A percentile compares a stretch with the other conserved stretches of the same genome.
Evolutionary conservation across 2,888 invertebrate genomes (phyloP).

Genomic region (Mythimna pallens): DNA sequence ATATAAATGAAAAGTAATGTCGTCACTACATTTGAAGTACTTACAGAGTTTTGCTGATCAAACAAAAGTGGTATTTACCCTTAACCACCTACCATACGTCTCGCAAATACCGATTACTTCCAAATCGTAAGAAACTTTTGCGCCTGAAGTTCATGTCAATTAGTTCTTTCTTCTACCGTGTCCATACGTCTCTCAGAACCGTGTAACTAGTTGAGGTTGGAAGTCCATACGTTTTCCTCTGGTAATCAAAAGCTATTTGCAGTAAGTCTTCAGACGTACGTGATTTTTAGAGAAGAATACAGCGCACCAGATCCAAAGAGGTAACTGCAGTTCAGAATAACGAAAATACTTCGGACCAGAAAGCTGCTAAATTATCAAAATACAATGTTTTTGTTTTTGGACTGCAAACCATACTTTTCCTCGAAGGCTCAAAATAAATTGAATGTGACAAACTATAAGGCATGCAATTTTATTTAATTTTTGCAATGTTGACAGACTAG

Average conservation of each 20-base stretch:
- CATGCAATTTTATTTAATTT: background rate
- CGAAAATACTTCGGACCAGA: background rate
- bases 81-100: slow-evolving; percentile 1
- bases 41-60: slow-evolving; percentile 1
- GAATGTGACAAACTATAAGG: background rate
- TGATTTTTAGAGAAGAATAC: background rate
- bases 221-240: background rate
- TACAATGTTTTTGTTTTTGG: background rate
- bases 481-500: background rate
- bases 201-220: background rate
- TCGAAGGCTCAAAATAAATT: background rate
- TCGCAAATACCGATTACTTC: background rate
- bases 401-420: background rate
- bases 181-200: background rate
- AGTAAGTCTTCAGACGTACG: background rate
- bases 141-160: background rate
- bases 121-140: background rate
- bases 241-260: background rate
- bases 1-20: slow-evolving; percentile 3
- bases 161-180: background rate
- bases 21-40: background rate
- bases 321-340: background rate
- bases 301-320: background rate
- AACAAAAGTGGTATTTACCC: background rate
- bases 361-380: background rate